These are phyloP conservation scores for Sander vitreus DNA, from an alignment of 2,113 vertebrate genomes.

Conservation along the genomic window DNA sequence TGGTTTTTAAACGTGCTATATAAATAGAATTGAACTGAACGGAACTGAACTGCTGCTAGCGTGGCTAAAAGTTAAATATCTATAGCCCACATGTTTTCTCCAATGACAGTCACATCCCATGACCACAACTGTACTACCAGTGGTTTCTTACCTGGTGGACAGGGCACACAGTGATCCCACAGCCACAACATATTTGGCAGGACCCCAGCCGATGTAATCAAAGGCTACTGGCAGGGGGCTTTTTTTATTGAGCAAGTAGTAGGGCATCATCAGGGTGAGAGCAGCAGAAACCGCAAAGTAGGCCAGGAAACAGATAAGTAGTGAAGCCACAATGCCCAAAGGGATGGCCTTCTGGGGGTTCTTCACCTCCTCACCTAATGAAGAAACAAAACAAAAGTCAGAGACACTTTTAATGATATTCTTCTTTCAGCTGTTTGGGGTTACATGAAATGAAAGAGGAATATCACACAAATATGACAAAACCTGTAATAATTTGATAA, in stretches of 20 bases:
- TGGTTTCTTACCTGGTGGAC: slow-evolving; percentile 82
- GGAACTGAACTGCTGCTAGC: background rate
- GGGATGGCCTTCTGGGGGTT: slow-evolving; percentile 89
- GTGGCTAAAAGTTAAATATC: background rate
- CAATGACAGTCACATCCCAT: background rate
- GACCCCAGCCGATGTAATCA: slow-evolving; percentile 85
- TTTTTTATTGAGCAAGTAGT: slow-evolving; percentile 84
- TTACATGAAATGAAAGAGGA: background rate
- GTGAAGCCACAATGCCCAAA: slow-evolving; percentile 86
- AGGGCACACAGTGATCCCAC: slow-evolving; percentile 87
- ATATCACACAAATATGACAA: background rate
- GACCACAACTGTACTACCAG: background rate
- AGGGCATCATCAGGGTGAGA: slow-evolving; percentile 93
- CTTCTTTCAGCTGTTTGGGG: background rate
- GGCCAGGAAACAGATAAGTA: slow-evolving; percentile 90
- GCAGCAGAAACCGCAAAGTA: slow-evolving; percentile 91
- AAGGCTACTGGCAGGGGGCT: slow-evolving; percentile 89
- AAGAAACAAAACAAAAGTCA: background rate
- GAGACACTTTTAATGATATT: background rate
- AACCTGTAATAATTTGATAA: background rate
- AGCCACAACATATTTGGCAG: slow-evolving; percentile 84
- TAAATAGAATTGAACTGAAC: too few relatives aligned
- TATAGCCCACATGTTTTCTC: background rate
- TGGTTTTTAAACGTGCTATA: too few relatives aligned
- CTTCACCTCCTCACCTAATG: slow-evolving; percentile 89